Percentiles rank a stretch among this genome's conserved stretches.
Conservation (phyloP, 2,797 vertebrate species). For the Carapus acus region DNA sequence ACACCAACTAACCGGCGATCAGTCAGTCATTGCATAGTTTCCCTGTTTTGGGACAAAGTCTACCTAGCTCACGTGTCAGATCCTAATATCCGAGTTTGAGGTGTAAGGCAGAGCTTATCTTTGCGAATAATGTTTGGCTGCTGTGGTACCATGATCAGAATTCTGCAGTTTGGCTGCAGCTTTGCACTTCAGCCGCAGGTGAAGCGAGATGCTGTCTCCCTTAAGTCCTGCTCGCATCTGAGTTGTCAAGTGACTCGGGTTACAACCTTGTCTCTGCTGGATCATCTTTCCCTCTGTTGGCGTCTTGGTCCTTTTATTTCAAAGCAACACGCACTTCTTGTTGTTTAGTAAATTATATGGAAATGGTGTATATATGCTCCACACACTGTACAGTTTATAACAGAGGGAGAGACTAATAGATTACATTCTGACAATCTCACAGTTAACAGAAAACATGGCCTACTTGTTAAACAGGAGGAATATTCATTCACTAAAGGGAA, state of each 20-base stretch:
- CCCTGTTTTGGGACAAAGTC: conserved; percentile 53
- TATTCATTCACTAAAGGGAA: too few relatives aligned
- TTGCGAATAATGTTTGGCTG: conserved; percentile 9
- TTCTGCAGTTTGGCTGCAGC: conserved; percentile 11
- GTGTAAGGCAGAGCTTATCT: conserved; percentile 33
- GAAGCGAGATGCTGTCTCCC: conserved; percentile 12
- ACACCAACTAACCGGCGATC: neutral
- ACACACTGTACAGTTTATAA: too few relatives aligned
- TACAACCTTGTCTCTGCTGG: conserved; percentile 40
- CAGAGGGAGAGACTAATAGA: too few relatives aligned
- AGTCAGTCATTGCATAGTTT: conserved; percentile 18
- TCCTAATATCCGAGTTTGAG: conserved; percentile 46
- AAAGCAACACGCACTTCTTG: neutral
- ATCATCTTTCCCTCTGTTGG: conserved; percentile 37
- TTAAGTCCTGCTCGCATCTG: conserved; percentile 45
- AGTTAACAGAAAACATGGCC: too few relatives aligned
- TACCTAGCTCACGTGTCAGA: conserved; percentile 46
- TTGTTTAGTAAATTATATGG: too few relatives aligned
- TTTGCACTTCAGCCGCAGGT: conserved; percentile 31
- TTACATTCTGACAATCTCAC: too few relatives aligned
- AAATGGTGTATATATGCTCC: too few relatives aligned
- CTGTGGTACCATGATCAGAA: neutral
- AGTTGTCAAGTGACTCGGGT: conserved; percentile 47
- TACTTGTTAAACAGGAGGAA: too few relatives aligned
- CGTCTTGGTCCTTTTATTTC: conserved; percentile 4